Base-by-base conservation (phyloP, 2,797 vertebrate genomes). In the Limosa lapponica region DNA sequence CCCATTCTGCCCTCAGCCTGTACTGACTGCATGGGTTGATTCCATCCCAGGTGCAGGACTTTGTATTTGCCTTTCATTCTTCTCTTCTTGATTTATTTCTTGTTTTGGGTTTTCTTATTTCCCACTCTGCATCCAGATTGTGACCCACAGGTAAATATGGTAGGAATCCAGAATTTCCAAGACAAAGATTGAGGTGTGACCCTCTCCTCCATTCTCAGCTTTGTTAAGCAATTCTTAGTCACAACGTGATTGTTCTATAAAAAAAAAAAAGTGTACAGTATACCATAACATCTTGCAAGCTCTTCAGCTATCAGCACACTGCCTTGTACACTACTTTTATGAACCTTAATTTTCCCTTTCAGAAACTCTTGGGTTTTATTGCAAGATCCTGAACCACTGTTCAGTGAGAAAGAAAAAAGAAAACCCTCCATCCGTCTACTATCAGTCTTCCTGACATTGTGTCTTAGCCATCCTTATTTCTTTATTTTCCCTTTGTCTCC, bases 401-500 rank as follows among this genome's bases (percentile, higher is more conserved):
- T 94, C 30, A 51, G 64, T 70, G 30, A 87, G 10, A 88, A 64
- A 77, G 27, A 54, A 75, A 75, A 48, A 73, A 43, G 7, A 46
- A 80, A 77, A 36, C 16, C 10, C 27, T 74, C 34, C 34, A 19
- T 65, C 75, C 24, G 71, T 69, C 54, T 73, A 72, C 58, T 34
- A 81, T 44, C 73, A 75, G 51, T 83, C 43, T n/a, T 82, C 43
- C 36, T 77, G 43, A 37, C 27, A 65, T 10, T 59, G 10, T 48
- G 55, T 52, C 59, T 91, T 52, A 84, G 25, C 62, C 9, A 6
- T 13, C 19, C 39, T 82, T 70, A 79, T 72, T 95, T 87, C 59
- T 87, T 90, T 87, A 54, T 84, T 71, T 86, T 92, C 46, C 23
- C 46, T 74, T 88, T 69, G 92, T 71, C 74, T 95, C 49, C 46